These are phyloP conservation scores for Typhlichthys eigenmanni DNA, from an alignment of 2,797 vertebrate species.

Conservation along the genomic window DNA sequence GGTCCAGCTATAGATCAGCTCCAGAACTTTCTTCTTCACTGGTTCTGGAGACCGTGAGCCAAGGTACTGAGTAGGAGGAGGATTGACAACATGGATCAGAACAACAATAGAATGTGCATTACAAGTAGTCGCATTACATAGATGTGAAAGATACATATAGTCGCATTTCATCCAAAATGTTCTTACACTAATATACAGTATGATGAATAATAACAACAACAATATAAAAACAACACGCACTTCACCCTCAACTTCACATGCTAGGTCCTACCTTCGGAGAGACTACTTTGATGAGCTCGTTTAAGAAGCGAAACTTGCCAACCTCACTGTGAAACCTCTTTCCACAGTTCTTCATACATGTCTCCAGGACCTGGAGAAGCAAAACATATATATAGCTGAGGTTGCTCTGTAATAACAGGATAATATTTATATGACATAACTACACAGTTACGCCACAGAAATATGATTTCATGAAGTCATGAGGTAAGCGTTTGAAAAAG, in stretches of 20 bases:
- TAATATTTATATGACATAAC: no score
- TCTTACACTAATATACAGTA: no score
- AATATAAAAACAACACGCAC: no score
- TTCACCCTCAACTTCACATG: not conserved
- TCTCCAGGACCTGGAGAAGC: constrained; percentile 85
- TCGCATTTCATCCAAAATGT: no score
- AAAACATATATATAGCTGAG: not conserved
- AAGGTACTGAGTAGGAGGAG: constrained; percentile 80
- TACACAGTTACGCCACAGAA: not conserved
- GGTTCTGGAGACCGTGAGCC: constrained; percentile 91
- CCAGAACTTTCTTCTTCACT: constrained; percentile 93
- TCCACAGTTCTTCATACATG: constrained; percentile 95
- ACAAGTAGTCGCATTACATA: no score
- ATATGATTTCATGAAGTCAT: no score
- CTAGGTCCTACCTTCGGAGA: constrained; percentile 87
- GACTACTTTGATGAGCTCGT: constrained; percentile 98
- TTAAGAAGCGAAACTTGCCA: constrained; percentile 97
- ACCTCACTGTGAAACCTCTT: constrained; percentile 94
- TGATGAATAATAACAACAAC: not conserved
- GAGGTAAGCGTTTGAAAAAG: no score
- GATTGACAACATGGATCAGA: not conserved
- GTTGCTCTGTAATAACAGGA: no score
- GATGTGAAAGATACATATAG: no score
- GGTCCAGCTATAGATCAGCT: constrained; percentile 96
- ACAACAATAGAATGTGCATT: no score